Percentiles rank a stretch among this genome's conserved stretches.
Evolutionary conservation across 1,140 invertebrate species (phyloP).

Genomic region (Pachypeltis micranthus): DNA sequence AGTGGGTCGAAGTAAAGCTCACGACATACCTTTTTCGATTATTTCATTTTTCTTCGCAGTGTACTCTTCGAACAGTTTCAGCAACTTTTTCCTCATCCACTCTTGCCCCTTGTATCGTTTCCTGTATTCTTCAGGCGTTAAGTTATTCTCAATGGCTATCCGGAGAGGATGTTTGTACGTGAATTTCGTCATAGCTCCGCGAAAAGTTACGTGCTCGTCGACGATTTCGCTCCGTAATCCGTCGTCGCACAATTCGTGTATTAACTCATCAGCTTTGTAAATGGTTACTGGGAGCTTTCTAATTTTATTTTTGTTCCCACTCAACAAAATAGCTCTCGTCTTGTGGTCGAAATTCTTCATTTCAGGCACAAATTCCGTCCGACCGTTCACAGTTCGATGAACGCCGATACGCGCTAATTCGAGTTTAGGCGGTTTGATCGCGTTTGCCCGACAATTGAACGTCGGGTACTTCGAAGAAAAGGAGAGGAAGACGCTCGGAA

Average conservation of each 20-base stretch:
- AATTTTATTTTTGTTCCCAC: not conserved
- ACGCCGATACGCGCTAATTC: not conserved
- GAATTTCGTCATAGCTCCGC: not conserved
- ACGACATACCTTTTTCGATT: not conserved
- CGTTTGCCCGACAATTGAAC: too few relatives aligned
- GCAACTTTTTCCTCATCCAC: not conserved
- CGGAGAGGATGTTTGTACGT: not conserved
- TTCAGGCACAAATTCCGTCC: not conserved
- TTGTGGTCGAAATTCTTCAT: not conserved
- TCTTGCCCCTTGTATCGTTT: not conserved
- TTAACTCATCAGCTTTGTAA: not conserved
- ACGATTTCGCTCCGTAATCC: not conserved
- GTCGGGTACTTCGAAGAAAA: too few relatives aligned
- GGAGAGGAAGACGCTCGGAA: too few relatives aligned
- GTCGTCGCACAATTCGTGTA: not conserved
- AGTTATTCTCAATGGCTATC: not conserved
- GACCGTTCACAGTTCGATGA: not conserved
- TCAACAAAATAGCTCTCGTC: not conserved
- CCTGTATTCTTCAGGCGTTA: not conserved
- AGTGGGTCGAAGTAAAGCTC: too few relatives aligned
- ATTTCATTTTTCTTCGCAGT: not conserved
- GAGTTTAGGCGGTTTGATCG: too few relatives aligned
- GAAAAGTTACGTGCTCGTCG: not conserved
- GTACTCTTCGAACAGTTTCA: not conserved
- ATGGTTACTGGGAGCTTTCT: not conserved